A percentile compares a stretch with the other conserved stretches of the same genome.
These are phyloP conservation scores for Micropoecilia bifurca DNA, from an alignment of 2,797 vertebrate genomes.

Conservation along the genomic window DNA sequence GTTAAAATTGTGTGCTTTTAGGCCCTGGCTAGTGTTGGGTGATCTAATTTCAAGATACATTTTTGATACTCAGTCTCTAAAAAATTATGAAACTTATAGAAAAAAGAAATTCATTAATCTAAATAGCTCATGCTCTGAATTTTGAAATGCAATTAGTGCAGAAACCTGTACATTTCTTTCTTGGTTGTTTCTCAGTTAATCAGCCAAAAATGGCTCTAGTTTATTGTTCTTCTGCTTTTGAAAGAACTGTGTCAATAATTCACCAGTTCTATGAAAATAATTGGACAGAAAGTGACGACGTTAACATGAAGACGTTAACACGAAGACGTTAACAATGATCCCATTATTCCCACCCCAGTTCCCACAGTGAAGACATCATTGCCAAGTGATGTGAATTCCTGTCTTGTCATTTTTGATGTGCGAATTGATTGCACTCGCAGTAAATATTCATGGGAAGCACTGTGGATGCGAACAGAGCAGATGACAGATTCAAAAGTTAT, in stretches of 20 bases:
- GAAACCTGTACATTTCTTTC: not conserved
- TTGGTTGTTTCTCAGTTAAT: not conserved
- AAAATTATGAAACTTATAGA: not conserved
- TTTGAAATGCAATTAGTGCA: not conserved
- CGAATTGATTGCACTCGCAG: conserved; percentile 46
- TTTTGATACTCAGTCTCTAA: not conserved
- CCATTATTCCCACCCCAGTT: conserved; percentile 56
- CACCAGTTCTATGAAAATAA: conserved; percentile 33
- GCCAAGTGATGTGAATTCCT: conserved; percentile 40
- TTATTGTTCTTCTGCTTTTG: conserved; percentile 45
- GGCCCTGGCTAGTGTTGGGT: not conserved
- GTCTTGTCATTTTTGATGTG: conserved; percentile 32
- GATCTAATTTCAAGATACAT: not conserved
- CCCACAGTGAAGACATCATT: conserved; percentile 30
- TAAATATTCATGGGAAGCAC: conserved; percentile 12
- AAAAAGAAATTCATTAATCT: not conserved
- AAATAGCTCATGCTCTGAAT: not conserved
- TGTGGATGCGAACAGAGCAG: conserved; percentile 37
- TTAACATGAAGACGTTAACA: too few species aligned
- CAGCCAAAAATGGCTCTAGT: not conserved
- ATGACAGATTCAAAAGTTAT: conserved; percentile 42
- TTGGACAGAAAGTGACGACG: conserved; percentile 20
- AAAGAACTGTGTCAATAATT: conserved; percentile 25
- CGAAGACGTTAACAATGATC: conserved; percentile 38
- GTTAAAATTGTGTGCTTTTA: not conserved